Conservation (phyloP, 92 coral and sea anemone genomes). For the Zoanthus solanderi region DNA sequence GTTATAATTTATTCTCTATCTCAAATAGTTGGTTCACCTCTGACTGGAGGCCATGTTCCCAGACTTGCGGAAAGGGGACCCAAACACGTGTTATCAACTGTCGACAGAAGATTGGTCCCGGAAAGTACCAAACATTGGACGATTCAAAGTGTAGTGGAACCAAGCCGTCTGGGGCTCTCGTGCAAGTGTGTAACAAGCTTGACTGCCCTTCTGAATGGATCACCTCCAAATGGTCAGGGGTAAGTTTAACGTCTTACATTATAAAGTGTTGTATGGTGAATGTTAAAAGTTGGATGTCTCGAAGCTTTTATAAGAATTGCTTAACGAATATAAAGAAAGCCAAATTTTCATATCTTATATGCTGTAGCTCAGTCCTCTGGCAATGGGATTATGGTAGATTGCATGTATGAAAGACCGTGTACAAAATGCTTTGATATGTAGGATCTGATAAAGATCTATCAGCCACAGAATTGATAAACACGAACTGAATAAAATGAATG, state of each 20-base stretch:
- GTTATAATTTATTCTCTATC: neutral
- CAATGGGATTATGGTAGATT: no score
- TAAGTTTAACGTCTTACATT: conserved; percentile 9
- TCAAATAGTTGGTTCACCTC: conserved; percentile 79
- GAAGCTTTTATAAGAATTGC: no score
- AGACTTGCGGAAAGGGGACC: conserved; percentile 88
- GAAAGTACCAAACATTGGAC: conserved; percentile 58
- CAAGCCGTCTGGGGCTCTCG: conserved; percentile 66
- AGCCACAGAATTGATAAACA: no score
- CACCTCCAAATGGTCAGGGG: conserved; percentile 83
- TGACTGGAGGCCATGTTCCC: conserved; percentile 91
- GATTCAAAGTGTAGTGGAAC: conserved; percentile 59
- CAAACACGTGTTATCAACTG: conserved; percentile 81
- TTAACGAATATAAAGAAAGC: no score
- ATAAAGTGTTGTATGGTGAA: no score
- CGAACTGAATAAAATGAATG: no score
- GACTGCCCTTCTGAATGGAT: conserved; percentile 88
- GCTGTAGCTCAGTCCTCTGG: no score
- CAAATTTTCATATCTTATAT: no score
- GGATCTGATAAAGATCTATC: no score
- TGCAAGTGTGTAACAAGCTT: conserved; percentile 80
- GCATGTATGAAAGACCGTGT: no score
- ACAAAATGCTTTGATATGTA: no score
- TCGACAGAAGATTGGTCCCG: conserved; percentile 71
- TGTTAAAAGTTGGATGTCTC: no score